phyloP scores from a whole-genome alignment of 2,888 invertebrate species.

The Torymus texanus region DNA sequence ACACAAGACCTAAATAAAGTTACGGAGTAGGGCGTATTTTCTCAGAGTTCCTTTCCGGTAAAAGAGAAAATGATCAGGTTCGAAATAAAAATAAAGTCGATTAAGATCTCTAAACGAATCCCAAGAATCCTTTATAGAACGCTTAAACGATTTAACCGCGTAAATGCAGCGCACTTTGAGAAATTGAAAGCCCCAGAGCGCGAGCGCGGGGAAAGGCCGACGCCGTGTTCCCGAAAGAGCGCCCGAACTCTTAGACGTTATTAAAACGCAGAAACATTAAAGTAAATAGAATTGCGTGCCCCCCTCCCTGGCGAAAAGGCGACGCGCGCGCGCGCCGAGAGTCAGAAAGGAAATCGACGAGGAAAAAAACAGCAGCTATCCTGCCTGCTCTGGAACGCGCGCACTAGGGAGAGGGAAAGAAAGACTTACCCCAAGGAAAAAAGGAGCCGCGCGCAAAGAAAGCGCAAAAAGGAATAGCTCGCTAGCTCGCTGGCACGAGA shows the following conservation, averaged over 20 bases:
- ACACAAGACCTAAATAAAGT: too few species aligned
- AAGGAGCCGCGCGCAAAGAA: not conserved
- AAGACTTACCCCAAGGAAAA: not conserved
- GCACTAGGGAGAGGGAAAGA: not conserved
- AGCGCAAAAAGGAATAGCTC: not conserved
- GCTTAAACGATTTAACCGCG: slow-evolving; percentile 42
- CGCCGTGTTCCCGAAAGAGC: not conserved
- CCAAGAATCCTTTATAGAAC: slow-evolving; percentile 14
- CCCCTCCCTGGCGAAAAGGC: slow-evolving; percentile 12
- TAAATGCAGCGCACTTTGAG: slow-evolving; percentile 33
- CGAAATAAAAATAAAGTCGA: not conserved
- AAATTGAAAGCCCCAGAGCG: slow-evolving; percentile 39
- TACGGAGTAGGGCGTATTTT: too few species aligned
- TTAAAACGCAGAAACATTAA: slow-evolving; percentile 51
- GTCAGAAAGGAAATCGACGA: slow-evolving; percentile 1
- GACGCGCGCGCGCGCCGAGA: slow-evolving; percentile 18
- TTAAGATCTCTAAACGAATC: slow-evolving; percentile 15
- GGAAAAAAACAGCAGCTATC: not conserved
- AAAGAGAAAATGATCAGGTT: too few species aligned
- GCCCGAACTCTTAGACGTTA: slow-evolving; percentile 41
- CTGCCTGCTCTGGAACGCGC: too few species aligned
- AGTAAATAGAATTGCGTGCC: slow-evolving; percentile 51
- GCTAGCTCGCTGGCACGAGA: not conserved
- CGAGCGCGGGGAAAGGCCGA: not conserved
- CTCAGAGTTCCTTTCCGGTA: too few species aligned